Percentiles rank a stretch among this genome's conserved stretches.
These are phyloP conservation scores for Platanista minor DNA, from an alignment of 2,113 vertebrate genomes.

Conservation along the genomic window DNA sequence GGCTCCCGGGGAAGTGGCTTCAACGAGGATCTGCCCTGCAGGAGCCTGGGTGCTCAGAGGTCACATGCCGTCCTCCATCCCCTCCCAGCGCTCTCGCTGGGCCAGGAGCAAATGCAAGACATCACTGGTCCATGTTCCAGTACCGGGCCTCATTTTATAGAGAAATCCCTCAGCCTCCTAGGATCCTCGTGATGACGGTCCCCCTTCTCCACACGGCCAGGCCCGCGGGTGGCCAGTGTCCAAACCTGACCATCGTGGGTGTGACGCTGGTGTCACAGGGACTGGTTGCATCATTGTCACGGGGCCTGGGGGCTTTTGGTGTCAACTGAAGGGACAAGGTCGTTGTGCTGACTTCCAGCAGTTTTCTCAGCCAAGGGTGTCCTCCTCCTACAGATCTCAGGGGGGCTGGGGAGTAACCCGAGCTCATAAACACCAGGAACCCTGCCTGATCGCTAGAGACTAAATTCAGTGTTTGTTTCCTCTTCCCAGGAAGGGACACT, in stretches of 20 bases:
- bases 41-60: not conserved
- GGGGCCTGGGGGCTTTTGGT: not conserved
- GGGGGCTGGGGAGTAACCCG: accelerated
- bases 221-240: not conserved
- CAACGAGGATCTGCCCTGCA: not conserved
- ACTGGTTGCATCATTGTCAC: accelerated
- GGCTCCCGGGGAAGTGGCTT: too few relatives aligned
- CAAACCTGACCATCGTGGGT: accelerated
- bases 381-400: not conserved
- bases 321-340: not conserved
- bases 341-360: not conserved
- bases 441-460: not conserved
- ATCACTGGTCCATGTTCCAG: not conserved
- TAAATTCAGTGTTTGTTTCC: not conserved
- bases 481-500: not conserved
- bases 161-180: not conserved
- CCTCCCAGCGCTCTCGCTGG: not conserved
- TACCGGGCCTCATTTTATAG: accelerated
- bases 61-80: not conserved
- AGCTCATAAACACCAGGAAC: not conserved
- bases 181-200: accelerated
- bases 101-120: not conserved
- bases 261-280: not conserved
- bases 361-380: not conserved
- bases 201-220: not conserved